A percentile compares a stretch with the other conserved stretches of the same genome.
These are phyloP conservation scores for Acronicta leporina DNA, from an alignment of 2,888 invertebrate genomes.

Conservation along the genomic window DNA sequence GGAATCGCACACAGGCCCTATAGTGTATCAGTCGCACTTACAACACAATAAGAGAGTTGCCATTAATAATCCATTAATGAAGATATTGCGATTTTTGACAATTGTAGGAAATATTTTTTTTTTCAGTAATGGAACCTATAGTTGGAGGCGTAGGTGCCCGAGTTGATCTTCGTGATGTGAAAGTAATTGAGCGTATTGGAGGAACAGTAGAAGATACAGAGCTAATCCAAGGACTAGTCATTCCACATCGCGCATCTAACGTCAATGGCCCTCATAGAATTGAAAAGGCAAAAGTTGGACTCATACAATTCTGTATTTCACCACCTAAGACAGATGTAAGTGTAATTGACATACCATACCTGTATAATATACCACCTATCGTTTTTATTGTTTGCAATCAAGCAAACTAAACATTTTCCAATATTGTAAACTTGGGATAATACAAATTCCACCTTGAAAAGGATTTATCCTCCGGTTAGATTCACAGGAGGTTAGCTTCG, in stretches of 20 bases:
- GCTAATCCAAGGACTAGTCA: conserved; percentile 97
- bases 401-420: too few relatives aligned
- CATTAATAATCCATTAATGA: too few relatives aligned
- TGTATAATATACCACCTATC: neutral
- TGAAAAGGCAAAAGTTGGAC: conserved; percentile 99
- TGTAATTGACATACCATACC: conserved; percentile 39
- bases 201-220: conserved; percentile 99
- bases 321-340: conserved; percentile 99
- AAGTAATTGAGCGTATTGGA: conserved; percentile 98
- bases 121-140: conserved; percentile 86
- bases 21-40: too few relatives aligned
- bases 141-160: conserved; percentile 90
- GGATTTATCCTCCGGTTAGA: too few relatives aligned
- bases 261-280: conserved; percentile 97
- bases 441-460: too few relatives aligned
- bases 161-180: conserved; percentile 98
- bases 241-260: conserved; percentile 96
- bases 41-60: too few relatives aligned
- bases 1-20: too few relatives aligned
- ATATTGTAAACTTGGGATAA: too few relatives aligned
- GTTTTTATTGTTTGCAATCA: too few relatives aligned
- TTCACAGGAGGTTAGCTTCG: too few relatives aligned
- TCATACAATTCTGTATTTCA: conserved; percentile 99
- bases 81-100: too few relatives aligned
- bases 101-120: too few relatives aligned